Conservation (phyloP, 1,140 invertebrate species). For the Drosophila ambigua region DNA sequence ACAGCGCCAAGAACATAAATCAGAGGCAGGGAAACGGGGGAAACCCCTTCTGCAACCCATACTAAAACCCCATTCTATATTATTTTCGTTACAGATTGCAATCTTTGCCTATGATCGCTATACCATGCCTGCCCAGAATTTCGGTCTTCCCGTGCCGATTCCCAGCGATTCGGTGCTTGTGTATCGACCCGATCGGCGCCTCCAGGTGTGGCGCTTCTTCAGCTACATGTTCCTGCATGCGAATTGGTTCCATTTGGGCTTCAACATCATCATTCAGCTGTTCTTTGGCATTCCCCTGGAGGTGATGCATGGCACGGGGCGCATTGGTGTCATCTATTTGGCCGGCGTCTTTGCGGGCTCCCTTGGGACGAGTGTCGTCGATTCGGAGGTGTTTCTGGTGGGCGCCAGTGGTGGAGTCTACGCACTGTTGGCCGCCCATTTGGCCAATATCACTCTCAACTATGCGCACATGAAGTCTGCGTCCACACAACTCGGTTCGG, state of each 20-base stretch:
- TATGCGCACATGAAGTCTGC: constrained; percentile 98
- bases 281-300: constrained; percentile 96
- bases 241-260: constrained; percentile 97
- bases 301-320: constrained; percentile 96
- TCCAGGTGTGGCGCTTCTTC: constrained; percentile 96
- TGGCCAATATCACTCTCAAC: constrained; percentile 97
- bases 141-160: constrained; percentile 90
- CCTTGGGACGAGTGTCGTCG: constrained; percentile 95
- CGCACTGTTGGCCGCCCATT: constrained; percentile 95
- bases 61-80: constrained; percentile 57
- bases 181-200: constrained; percentile 95
- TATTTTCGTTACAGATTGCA: constrained; percentile 89
- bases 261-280: constrained; percentile 97
- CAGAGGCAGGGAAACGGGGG: constrained; percentile 18
- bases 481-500: constrained; percentile 93
- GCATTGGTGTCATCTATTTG: constrained; percentile 95
- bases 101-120: constrained; percentile 94
- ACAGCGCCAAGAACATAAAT: constrained; percentile 67
- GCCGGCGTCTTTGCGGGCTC: constrained; percentile 97
- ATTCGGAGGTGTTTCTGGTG: constrained; percentile 96
- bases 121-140: constrained; percentile 85
- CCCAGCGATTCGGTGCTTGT: constrained; percentile 96
- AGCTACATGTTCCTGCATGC: constrained; percentile 98
- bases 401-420: constrained; percentile 97
- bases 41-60: constrained; percentile 9